Conservation (phyloP, 2,888 invertebrate species). For the Cetonia aurata region DNA sequence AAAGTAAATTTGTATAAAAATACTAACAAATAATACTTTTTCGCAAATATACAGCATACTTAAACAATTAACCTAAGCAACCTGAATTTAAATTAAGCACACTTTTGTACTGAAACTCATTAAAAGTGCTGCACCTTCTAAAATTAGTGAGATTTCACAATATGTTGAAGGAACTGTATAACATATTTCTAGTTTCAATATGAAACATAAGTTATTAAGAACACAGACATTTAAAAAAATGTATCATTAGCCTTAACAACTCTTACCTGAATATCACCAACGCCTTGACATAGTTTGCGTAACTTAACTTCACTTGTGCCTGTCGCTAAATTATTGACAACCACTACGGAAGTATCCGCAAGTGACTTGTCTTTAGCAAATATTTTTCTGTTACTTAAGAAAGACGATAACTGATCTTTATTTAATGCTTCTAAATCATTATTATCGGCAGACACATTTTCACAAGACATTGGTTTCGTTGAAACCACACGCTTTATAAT, state of each 20-base stretch:
- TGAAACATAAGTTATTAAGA: constrained; percentile 22
- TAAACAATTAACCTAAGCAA: constrained; percentile 16
- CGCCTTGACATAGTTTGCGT: constrained; percentile 67
- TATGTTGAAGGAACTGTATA: constrained; percentile 34
- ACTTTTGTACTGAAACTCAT: not conserved
- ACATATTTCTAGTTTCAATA: constrained; percentile 17
- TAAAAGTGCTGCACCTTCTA: not conserved
- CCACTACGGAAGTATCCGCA: constrained; percentile 64
- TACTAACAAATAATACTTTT: constrained; percentile 22
- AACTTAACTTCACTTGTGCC: constrained; percentile 67
- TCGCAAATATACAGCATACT: constrained; percentile 24
- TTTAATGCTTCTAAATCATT: constrained; percentile 40
- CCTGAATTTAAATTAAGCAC: not conserved
- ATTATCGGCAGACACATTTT: constrained; percentile 37
- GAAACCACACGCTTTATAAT: constrained; percentile 30
- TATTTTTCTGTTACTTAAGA: constrained; percentile 57
- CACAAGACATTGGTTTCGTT: constrained; percentile 31
- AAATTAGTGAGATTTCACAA: not conserved
- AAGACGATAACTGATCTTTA: constrained; percentile 53
- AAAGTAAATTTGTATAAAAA: constrained; percentile 10
- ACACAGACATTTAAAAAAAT: constrained; percentile 32
- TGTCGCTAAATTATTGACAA: constrained; percentile 68
- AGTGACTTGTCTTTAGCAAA: constrained; percentile 56
- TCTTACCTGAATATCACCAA: constrained; percentile 68
- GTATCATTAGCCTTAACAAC: constrained; percentile 41